Base-by-base conservation (phyloP, 2,797 vertebrate genomes). In the Leptoclinus maculatus region DNA sequence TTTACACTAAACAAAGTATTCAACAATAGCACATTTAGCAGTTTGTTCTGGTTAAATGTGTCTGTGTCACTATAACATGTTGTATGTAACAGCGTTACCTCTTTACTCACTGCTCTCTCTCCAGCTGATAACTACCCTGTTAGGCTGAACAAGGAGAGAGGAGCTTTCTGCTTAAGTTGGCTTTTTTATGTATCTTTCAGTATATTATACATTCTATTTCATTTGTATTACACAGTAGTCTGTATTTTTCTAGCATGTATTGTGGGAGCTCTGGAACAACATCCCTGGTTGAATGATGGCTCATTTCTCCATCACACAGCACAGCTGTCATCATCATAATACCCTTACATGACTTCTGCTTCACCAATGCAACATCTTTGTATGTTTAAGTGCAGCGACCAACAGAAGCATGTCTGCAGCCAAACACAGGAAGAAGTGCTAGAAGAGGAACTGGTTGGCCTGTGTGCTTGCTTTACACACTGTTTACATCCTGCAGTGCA, bases 361-460 rank as follows among this genome's bases (percentile, higher is more conserved):
- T 36, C 27, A 47, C n/a, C 34, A 47, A 66, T n/a, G 12, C 27
- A 74, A 58, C 56, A 38, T 34, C 11, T 38, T 5, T 67, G 70
- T 45, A 19, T 71, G 63, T 71, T 25, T 74, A 57, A 62, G 58
- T 34, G 14, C 29, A 59, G 41, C 7, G 51, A 10, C 45, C 17
- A 13, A 43, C 56, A 49, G 63, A 63, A 49, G 59, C 25, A 9
- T 64, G 38, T 73, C 54, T 76, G 53, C 65, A 77, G 66, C 29
- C 74, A 75, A 39, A 66, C 62, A 23, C 49, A 38, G 38, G 17
- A 45, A 43, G 51, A 66, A 71, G 59, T 64, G 54, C 56, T 1
- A 25, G 36, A 19, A 64, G 72, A 76, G 63, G 2, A 74, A 76
- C 72, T 32, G 59, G 58, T 75, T 16, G 23, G 59, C 6, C 58